Conservation (phyloP, 2,888 invertebrate species). For the Acrocyrtus sp. region DNA sequence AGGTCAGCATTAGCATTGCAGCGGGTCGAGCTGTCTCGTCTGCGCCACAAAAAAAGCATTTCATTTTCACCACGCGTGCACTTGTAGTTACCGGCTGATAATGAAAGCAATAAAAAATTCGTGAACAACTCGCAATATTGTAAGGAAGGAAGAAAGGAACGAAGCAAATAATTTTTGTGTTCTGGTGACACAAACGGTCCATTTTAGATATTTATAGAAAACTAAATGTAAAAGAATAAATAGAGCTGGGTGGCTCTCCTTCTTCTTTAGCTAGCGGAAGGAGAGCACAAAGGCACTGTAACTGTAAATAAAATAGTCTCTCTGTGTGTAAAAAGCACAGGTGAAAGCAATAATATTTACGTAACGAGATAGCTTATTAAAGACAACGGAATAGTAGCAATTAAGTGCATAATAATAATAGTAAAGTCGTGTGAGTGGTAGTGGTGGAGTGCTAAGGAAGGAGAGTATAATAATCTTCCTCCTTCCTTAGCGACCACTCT, state of each 20-base stretch:
- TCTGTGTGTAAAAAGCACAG: conserved; percentile 2
- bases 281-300: background rate
- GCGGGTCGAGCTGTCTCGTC: no score
- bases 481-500: background rate
- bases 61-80: background rate
- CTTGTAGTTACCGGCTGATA: conserved; percentile 7
- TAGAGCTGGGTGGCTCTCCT: no score
- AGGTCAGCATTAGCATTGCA: no score
- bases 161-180: conserved; percentile 49
- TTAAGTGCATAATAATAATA: background rate
- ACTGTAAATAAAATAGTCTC: background rate
- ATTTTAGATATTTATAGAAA: conserved; percentile 27
- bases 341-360: conserved; percentile 48
- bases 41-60: background rate
- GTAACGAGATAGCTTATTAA: conserved; percentile 48
- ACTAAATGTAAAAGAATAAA: background rate
- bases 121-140: background rate
- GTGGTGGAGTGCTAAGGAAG: background rate
- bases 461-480: conserved; percentile 1
- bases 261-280: no score
- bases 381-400: conserved; percentile 28
- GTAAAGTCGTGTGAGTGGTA: background rate
- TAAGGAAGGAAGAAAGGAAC: conserved; percentile 21
- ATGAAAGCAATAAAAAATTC: conserved; percentile 44
- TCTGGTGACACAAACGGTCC: conserved; percentile 49